phyloP scores from a whole-genome alignment of 1,140 invertebrate species.

The Holcopasites calliopsidis region DNA sequence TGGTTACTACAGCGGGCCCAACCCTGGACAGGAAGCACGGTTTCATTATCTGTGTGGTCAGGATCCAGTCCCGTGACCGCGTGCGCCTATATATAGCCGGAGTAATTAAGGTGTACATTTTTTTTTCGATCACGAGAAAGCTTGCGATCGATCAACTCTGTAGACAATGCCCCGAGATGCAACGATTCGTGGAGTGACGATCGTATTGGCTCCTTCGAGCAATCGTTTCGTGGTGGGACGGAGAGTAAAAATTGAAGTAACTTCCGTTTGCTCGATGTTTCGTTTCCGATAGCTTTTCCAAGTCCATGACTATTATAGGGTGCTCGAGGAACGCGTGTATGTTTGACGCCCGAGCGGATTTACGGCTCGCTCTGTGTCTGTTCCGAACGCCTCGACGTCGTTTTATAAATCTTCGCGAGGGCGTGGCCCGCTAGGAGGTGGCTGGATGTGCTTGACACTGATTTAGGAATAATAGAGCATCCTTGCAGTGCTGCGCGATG shows the following conservation, averaged over 20 bases:
- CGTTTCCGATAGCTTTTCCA: not conserved
- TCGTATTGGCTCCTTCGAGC: no score
- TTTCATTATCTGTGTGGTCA: slow-evolving; percentile 18
- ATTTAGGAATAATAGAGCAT: not conserved
- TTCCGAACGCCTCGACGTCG: not conserved
- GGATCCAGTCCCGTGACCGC: slow-evolving; percentile 7
- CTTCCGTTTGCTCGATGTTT: no score
- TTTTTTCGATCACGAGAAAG: not conserved
- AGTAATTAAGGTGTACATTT: not conserved
- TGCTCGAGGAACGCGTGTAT: slow-evolving; percentile 1
- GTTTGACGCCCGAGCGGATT: not conserved
- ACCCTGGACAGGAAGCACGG: slow-evolving; percentile 30
- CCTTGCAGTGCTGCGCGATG: not conserved
- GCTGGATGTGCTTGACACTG: not conserved
- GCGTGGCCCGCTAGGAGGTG: not conserved
- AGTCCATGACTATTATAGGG: not conserved
- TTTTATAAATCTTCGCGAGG: slow-evolving; percentile 12
- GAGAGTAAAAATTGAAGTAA: no score
- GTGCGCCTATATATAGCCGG: not conserved
- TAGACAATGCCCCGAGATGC: no score
- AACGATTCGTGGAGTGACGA: no score
- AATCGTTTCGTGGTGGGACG: no score
- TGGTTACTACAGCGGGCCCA: slow-evolving; percentile 13
- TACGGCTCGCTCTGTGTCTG: not conserved
- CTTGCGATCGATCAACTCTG: no score